Evolutionary conservation across 2,797 vertebrate species (phyloP), one percentile per base, ranked within the genome.

Genomic region (Microctenopoma stevenorrisi): DNA sequence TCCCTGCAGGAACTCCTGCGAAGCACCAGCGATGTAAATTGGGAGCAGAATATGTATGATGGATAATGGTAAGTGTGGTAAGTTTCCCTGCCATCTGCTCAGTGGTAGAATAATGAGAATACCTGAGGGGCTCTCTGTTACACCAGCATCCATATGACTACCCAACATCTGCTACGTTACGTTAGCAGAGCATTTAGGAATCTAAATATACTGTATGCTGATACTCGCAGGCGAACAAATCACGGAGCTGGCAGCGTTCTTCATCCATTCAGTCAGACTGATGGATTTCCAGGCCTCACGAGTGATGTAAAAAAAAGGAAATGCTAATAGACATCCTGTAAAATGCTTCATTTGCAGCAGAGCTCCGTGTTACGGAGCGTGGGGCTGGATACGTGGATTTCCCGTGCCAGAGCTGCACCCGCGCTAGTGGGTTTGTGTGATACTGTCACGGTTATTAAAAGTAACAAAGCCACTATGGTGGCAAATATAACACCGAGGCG

Each of bases 121-220:
- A 93, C 93, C 92, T 93, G 88, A 92, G 93, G 91, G 91, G 91
- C 81, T 85, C 73, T 90, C 77, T 84, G 85, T 86, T 88, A 86
- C 90, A 89, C 74, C 88, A 90, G 88, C 92, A 92, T 86, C 88
- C 86, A 89, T 86, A 90, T 80, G 89, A 91, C 83, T 88, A 85
- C 79, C 80, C 85, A 93, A 91, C 93, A 94, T 93, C 93, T 93
- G 92, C 89, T 88, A 77, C 83, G 80, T 82, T 86, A 83, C 64
- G 83, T 86, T 82, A 82, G 85, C 81, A 26, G 59, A 72, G 81
- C 84, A 70, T 85, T 82, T 86, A 79, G 86, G 77, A 89, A 87
- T 80, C 82, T 85, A 87, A 91, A 88, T 86, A 87, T 85, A 42
- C 12, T 42, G 40, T 42, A 82, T 74, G 78, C 82, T 69, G 77